Evolutionary conservation across 2,113 vertebrate genomes (phyloP).

Genomic region (Etheostoma cragini): DNA sequence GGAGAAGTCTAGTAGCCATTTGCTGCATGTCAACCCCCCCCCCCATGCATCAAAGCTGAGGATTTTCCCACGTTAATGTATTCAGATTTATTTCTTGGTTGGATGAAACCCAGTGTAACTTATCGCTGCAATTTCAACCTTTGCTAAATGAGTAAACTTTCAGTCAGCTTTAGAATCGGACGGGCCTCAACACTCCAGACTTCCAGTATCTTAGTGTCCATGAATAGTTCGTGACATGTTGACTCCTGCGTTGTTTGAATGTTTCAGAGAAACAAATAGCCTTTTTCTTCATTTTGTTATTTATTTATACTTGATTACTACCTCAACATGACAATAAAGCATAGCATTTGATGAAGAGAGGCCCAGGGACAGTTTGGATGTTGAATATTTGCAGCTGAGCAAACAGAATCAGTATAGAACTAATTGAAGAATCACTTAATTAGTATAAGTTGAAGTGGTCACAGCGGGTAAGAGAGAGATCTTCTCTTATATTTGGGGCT

Average conservation of each 20-base stretch:
- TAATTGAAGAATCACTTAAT: conserved; percentile 60
- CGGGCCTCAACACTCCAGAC: not conserved
- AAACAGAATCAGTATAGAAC: conserved; percentile 42
- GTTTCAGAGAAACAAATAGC: too few relatives aligned
- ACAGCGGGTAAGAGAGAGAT: conserved; percentile 32
- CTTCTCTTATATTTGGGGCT: conserved; percentile 28
- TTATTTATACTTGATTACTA: not conserved
- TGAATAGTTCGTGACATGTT: too few relatives aligned
- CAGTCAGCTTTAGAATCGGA: not conserved
- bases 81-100: not conserved
- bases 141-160: not conserved
- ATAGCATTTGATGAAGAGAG: not conserved
- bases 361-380: conserved; percentile 13
- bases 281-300: not conserved
- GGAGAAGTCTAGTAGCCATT: not conserved
- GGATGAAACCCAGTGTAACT: not conserved
- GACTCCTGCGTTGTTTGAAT: not conserved
- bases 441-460: conserved; percentile 52
- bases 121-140: not conserved
- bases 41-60: not conserved
- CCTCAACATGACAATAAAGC: not conserved
- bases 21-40: too few relatives aligned
- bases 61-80: not conserved
- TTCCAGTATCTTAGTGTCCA: not conserved
- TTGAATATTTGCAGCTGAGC: conserved; percentile 41